Evolutionary conservation across 2,113 vertebrate species (phyloP).

Genomic region (Numenius arquata): DNA sequence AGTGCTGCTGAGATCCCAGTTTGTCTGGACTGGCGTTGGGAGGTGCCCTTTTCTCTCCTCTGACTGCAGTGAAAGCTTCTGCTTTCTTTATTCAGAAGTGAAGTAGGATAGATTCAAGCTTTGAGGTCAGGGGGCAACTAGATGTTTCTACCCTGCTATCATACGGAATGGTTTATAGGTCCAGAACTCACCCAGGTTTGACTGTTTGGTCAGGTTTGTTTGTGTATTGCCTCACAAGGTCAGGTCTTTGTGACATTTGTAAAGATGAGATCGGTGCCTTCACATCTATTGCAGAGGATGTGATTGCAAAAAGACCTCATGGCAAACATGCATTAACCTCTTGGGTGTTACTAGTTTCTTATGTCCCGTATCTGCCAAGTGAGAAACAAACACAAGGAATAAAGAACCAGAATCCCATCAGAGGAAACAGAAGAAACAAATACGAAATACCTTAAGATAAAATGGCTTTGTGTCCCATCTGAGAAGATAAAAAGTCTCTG

Average conservation of each 20-base stretch:
- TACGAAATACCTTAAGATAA: not conserved
- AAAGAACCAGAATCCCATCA: not conserved
- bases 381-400: not conserved
- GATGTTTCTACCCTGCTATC: not conserved
- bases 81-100: not conserved
- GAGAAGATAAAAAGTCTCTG: not conserved
- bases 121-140: not conserved
- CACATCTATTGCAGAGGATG: not conserved
- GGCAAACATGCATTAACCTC: not conserved
- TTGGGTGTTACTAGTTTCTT: not conserved
- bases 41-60: not conserved
- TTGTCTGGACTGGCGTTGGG: not conserved
- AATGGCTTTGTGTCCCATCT: not conserved
- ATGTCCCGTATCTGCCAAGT: not conserved
- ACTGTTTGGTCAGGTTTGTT: conserved; percentile 15
- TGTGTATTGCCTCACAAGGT: conserved; percentile 17
- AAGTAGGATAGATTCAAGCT: not conserved
- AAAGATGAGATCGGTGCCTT: not conserved
- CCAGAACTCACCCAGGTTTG: not conserved
- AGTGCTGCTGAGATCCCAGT: not conserved
- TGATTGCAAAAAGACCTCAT: not conserved
- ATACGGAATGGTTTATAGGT: not conserved
- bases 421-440: not conserved
- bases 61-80: not conserved
- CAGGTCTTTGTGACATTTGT: not conserved